phyloP scores from a whole-genome alignment of 37 sponge, comb jelly and placozoan genomes.

The Petrosia ficiformis region DNA sequence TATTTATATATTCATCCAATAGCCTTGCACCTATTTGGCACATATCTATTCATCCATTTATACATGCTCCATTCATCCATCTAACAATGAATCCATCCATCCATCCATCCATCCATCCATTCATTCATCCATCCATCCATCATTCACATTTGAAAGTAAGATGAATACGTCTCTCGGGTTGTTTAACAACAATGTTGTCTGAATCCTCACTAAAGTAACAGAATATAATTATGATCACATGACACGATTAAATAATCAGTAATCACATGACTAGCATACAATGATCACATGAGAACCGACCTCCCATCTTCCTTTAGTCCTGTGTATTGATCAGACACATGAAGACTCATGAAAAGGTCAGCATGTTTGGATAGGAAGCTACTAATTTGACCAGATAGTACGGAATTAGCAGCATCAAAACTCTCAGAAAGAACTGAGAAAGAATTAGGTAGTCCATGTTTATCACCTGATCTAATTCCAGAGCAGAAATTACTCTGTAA shows the following conservation, averaged over 20 bases:
- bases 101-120: too few species aligned
- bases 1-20: too few species aligned
- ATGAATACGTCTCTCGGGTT: conserved; percentile 29
- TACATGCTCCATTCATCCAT: too few species aligned
- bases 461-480: conserved; percentile 11
- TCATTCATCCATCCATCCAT: too few species aligned
- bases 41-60: too few species aligned
- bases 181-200: conserved; percentile 38
- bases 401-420: conserved; percentile 18
- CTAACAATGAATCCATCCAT: too few species aligned
- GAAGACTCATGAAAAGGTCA: conserved; percentile 33
- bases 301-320: conserved; percentile 48
- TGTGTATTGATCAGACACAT: conserved; percentile 74
- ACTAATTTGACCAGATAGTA: conserved; percentile 38
- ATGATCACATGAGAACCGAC: background rate
- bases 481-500: conserved; percentile 52
- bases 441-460: conserved; percentile 7
- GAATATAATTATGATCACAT: background rate
- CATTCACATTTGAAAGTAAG: conserved; percentile 50
- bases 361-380: conserved; percentile 31
- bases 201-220: conserved; percentile 31
- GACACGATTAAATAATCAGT: background rate
- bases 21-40: too few species aligned
- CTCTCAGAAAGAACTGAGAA: conserved; percentile 35
- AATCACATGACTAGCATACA: too few species aligned